Percentiles rank a stretch among this genome's conserved stretches.
These are phyloP conservation scores for Poeciliopsis prolifica DNA, from an alignment of 2,113 vertebrate genomes.

Conservation along the genomic window DNA sequence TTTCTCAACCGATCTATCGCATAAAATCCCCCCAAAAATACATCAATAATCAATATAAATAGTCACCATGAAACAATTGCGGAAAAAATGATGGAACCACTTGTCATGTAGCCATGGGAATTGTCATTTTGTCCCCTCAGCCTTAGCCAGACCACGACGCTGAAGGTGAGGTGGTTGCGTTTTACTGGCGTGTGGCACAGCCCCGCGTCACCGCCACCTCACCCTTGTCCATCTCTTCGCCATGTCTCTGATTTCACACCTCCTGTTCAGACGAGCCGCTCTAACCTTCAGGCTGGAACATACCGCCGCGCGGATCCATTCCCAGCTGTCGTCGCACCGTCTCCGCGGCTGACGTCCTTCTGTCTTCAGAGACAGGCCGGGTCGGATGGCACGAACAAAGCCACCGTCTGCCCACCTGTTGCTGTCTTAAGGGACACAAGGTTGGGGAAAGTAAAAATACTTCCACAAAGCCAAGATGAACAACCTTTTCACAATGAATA, in stretches of 20 bases:
- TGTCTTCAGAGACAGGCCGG: no score
- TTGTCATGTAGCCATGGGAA: not conserved
- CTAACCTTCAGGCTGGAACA: constrained; percentile 39
- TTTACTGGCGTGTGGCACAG: not conserved
- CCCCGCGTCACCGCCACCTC: not conserved
- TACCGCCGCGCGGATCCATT: constrained; percentile 16
- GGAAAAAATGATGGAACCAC: not conserved
- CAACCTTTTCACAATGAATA: no score
- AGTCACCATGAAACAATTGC: not conserved
- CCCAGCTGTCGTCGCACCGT: constrained; percentile 22
- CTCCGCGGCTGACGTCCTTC: not conserved
- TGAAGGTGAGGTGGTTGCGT: not conserved
- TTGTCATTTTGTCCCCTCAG: not conserved
- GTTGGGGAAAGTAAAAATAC: not conserved
- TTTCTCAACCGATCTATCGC: no score
- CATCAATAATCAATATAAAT: no score
- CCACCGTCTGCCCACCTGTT: not conserved
- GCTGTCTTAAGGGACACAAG: not conserved
- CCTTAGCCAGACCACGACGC: not conserved
- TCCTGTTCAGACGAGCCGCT: not conserved
- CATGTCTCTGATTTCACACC: constrained; percentile 18
- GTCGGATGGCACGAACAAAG: not conserved
- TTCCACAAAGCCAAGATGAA: not conserved
- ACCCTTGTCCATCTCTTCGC: not conserved
- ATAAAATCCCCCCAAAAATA: no score